A percentile compares a stretch with the other conserved stretches of the same genome.
phyloP scores from a whole-genome alignment of 2,888 invertebrate species.

The Nephrotoma appendiculata region DNA sequence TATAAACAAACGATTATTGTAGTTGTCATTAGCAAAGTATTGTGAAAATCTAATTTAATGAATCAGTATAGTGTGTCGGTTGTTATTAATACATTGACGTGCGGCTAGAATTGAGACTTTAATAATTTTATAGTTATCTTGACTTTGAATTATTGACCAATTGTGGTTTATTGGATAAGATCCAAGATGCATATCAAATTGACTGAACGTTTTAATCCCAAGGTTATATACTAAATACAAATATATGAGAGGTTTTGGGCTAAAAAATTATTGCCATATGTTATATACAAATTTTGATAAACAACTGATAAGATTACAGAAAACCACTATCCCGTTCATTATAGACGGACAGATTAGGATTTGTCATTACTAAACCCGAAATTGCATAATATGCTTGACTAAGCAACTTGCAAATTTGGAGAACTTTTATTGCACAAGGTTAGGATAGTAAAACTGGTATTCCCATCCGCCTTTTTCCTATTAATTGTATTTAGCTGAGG shows the following conservation, averaged over 20 bases:
- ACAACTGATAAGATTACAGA: too few species aligned
- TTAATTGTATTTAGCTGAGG: neutral
- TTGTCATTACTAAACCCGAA: too few species aligned
- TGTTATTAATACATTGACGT: neutral
- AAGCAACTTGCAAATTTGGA: too few species aligned
- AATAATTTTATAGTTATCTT: neutral
- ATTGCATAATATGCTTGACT: too few species aligned
- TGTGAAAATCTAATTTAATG: neutral
- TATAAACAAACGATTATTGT: neutral
- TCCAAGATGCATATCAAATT: neutral
- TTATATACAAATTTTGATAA: too few species aligned
- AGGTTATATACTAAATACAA: neutral
- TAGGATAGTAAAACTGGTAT: neutral
- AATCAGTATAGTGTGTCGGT: neutral
- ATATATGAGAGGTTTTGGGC: too few species aligned
- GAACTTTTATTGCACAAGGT: neutral
- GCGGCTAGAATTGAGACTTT: neutral
- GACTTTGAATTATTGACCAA: neutral
- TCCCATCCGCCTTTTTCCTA: neutral
- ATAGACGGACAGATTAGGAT: too few species aligned
- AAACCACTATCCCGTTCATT: too few species aligned
- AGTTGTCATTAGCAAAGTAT: neutral
- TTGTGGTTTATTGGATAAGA: neutral
- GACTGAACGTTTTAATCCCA: neutral
- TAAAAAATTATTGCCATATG: too few species aligned